Base-by-base conservation (phyloP, 2,113 vertebrate genomes). In the Neolamprologus modestus region DNA sequence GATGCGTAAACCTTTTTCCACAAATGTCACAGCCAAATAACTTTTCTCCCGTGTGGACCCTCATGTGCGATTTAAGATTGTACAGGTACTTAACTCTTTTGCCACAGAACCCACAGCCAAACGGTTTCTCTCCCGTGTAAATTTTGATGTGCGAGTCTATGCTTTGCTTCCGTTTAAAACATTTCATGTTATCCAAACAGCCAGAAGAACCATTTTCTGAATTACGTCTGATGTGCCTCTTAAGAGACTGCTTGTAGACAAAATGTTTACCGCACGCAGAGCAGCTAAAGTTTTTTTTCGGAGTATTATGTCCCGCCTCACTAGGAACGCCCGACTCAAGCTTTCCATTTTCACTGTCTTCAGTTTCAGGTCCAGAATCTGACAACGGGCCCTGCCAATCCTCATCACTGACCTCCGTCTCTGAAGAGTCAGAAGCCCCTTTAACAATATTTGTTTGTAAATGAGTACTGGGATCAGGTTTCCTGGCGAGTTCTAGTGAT, bases 141-240 rank as follows among this genome's bases (percentile, higher is more conserved):
- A 76, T 35, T 61, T 53, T 79, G 7, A 59, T 53, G 21, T 54
- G 55, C 1, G 47, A 37, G 17, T 59, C 28, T 26, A 68, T 33
- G n/a, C 45, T 52, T 28, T 66, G 68, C 5, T 21, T 61, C 12
- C 21, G 45, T 45, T 63, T 50, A 4, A 82, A 35, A 79, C 55
- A 66, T 40, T 88, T 88, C 33, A 21, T 59, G 53, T 14, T 31
- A 24, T 13, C 42, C 8, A 53, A 54, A 52, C 81, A 87, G 81
- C 57, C 31, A 3, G 86, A 40, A 24, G 86, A 28, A 28, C 66
- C 16, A n/a, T 84, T 88, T 5, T 80, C 86, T 24, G 47, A 84
- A 61, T 88, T 88, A 7, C 86, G 86, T 33, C 86, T 84, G 82
- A 84, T 84, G 87, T 88, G 82, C 81, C 87, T 80, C 73, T 84